These are phyloP conservation scores for Scelioninae gen. 2 DNA, from an alignment of 2,888 invertebrate species.

Conservation along the genomic window DNA sequence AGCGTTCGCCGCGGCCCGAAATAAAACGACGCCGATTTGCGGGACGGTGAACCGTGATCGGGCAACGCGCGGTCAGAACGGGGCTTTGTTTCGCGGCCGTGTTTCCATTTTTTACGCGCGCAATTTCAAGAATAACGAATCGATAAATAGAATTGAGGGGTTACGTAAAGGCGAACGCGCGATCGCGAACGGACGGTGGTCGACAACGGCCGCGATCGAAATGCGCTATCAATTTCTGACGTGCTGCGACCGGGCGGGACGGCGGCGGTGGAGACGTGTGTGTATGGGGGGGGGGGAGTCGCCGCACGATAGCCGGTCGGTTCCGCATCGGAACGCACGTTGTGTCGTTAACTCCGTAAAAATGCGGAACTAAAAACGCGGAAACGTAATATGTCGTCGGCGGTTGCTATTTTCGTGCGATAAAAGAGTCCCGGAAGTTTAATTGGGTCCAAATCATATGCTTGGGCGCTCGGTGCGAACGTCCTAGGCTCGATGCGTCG, in stretches of 20 bases:
- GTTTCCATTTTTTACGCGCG: neutral
- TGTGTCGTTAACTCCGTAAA: constrained; percentile 59
- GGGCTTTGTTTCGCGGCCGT: neutral
- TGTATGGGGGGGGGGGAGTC: neutral
- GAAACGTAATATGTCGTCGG: constrained; percentile 51
- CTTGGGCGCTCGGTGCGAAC: too few species aligned
- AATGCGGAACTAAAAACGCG: constrained; percentile 58
- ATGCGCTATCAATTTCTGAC: constrained; percentile 19
- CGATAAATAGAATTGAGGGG: too few species aligned
- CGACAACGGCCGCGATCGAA: constrained; percentile 43
- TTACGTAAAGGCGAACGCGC: too few species aligned
- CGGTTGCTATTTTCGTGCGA: constrained; percentile 38
- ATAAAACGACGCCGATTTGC: constrained; percentile 3
- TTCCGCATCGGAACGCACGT: constrained; percentile 54
- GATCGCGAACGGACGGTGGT: too few species aligned
- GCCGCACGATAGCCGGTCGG: constrained; percentile 37
- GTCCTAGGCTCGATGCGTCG: too few species aligned
- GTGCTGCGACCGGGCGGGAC: too few species aligned
- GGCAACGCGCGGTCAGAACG: neutral
- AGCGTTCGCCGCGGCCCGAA: neutral
- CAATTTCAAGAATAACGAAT: too few species aligned
- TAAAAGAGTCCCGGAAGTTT: constrained; percentile 20
- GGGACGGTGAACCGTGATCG: constrained; percentile 10
- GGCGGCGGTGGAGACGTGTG: constrained; percentile 5
- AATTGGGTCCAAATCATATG: too few species aligned